phyloP scores from a whole-genome alignment of 2,888 invertebrate genomes.

The Thymelicus sylvestris region DNA sequence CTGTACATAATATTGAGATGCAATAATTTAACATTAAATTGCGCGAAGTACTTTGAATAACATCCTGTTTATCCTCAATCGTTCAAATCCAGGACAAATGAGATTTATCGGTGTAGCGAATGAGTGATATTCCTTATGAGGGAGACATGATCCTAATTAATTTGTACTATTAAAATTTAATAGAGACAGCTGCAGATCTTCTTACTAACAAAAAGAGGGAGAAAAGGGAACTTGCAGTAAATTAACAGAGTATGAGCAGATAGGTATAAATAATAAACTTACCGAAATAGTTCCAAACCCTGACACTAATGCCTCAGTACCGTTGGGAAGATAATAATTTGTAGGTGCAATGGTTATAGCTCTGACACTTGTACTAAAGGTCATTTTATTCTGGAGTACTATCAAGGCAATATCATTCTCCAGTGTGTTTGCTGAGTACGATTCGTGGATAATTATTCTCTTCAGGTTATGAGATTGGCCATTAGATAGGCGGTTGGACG shows the following conservation, averaged over 20 bases:
- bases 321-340: slow-evolving; percentile 54
- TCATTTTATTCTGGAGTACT: slow-evolving; percentile 55
- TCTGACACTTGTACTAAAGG: slow-evolving; percentile 54
- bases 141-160: no score
- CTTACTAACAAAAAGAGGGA: no score
- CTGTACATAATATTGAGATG: no score
- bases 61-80: no score
- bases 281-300: slow-evolving; percentile 70
- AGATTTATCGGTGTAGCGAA: neutral
- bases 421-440: slow-evolving; percentile 58
- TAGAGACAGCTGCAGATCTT: no score
- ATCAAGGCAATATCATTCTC: slow-evolving; percentile 72
- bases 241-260: no score
- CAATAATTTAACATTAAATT: no score
- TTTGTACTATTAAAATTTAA: no score
- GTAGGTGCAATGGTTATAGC: slow-evolving; percentile 57
- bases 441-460: slow-evolving; percentile 57
- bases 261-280: slow-evolving; percentile 38
- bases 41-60: no score
- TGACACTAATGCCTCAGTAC: slow-evolving; percentile 68
- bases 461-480: slow-evolving; percentile 63
- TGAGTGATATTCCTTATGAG: neutral
- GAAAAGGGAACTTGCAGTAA: no score
- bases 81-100: no score
- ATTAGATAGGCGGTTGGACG: slow-evolving; percentile 59